phyloP scores from a whole-genome alignment of 2,888 invertebrate species.

The Theodoxus fluviatilis region DNA sequence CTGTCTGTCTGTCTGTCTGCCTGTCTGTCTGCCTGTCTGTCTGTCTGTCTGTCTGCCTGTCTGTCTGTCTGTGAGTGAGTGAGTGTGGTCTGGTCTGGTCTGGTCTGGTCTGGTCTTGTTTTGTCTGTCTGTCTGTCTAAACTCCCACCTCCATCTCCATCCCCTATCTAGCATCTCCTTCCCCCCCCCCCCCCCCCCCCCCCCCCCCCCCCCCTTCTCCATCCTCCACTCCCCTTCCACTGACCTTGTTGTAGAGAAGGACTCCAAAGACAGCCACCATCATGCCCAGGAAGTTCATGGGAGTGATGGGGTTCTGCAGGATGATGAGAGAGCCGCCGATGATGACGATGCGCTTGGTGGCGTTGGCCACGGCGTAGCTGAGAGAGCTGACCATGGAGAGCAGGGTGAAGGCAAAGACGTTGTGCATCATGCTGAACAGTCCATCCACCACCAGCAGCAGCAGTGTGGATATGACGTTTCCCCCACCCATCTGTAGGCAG shows the following conservation, averaged over 20 bases:
- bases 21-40: not conserved
- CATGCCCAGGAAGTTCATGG: slow-evolving; percentile 88
- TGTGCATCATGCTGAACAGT: slow-evolving; percentile 90
- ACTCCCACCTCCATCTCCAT: no score
- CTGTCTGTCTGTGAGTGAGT: no score
- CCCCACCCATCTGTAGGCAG: slow-evolving; percentile 49
- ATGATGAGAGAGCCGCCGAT: slow-evolving; percentile 86
- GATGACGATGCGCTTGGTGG: slow-evolving; percentile 87
- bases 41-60: not conserved
- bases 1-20: slow-evolving; percentile 1
- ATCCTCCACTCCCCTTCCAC: slow-evolving; percentile 23
- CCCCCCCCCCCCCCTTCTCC: not conserved
- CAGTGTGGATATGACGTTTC: slow-evolving; percentile 45
- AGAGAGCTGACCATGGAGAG: slow-evolving; percentile 88
- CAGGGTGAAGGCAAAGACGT: slow-evolving; percentile 92
- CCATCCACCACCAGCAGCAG: slow-evolving; percentile 79
- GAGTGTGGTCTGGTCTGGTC: no score
- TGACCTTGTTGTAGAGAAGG: slow-evolving; percentile 85
- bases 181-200: no score
- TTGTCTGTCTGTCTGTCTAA: no score
- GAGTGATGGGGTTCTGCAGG: slow-evolving; percentile 89
- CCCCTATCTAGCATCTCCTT: no score
- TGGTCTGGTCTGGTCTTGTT: no score
- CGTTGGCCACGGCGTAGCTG: slow-evolving; percentile 94
- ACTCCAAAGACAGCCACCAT: slow-evolving; percentile 87